Percentiles rank a stretch among this genome's conserved stretches.
phyloP scores from a whole-genome alignment of 2,113 vertebrate genomes.

The Hippocampus comes region DNA sequence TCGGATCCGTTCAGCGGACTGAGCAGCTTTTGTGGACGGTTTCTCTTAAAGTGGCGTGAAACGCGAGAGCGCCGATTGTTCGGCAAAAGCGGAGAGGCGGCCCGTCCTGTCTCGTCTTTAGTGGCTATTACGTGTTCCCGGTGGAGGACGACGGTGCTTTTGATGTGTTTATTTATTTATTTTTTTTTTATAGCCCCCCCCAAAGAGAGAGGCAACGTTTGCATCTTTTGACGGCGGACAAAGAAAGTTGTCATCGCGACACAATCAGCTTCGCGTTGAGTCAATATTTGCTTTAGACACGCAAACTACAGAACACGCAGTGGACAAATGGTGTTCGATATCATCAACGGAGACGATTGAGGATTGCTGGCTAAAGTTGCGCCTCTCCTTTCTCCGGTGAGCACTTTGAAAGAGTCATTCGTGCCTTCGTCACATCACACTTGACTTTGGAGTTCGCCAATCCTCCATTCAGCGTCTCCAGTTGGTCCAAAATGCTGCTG shows the following conservation, averaged over 20 bases:
- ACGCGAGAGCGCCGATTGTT: constrained; percentile 49
- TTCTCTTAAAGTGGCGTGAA: constrained; percentile 43
- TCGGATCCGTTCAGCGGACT: constrained; percentile 19
- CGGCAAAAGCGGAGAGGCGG: constrained; percentile 42
- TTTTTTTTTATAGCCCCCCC: constrained; percentile 16
- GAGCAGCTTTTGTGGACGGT: constrained; percentile 28
- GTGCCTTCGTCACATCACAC: too few species aligned
- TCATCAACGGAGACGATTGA: not conserved
- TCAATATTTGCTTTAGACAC: constrained; percentile 34
- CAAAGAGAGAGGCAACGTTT: not conserved
- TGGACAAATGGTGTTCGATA: not conserved
- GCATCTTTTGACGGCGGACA: constrained; percentile 6
- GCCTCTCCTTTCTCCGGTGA: too few species aligned
- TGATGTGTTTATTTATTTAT: constrained; percentile 10
- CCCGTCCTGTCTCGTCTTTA: not conserved
- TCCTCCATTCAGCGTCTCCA: too few species aligned
- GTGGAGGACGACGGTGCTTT: constrained; percentile 13
- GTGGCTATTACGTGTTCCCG: not conserved
- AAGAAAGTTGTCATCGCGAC: constrained; percentile 41
- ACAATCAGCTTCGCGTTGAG: constrained; percentile 26
- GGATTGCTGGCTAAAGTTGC: too few species aligned
- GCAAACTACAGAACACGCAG: not conserved
- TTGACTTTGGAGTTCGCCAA: too few species aligned
- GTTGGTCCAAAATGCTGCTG: too few species aligned
- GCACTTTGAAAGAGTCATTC: too few species aligned